Percentiles rank a stretch among this genome's conserved stretches.
phyloP scores from a whole-genome alignment of 2,797 vertebrate species.

The Takifugu rubripes region DNA sequence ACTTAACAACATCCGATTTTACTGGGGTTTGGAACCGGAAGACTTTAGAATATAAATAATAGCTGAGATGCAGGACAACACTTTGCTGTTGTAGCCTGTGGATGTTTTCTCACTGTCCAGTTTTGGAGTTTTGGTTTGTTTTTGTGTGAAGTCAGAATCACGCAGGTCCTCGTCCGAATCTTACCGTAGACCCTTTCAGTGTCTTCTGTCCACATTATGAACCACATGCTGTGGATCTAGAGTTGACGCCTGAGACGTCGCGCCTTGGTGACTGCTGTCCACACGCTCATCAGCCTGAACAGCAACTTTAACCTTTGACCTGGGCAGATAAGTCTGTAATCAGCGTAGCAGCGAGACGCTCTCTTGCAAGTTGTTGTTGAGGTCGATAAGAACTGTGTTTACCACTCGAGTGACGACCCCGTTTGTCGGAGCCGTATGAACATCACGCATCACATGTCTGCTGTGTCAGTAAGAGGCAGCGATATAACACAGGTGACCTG shows the following conservation, averaged over 20 bases:
- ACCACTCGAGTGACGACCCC: conserved; percentile 7
- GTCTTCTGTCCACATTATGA: no score
- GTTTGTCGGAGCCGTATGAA: not conserved
- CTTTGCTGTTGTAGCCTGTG: no score
- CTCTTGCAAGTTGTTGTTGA: conserved; percentile 6
- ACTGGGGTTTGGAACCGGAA: no score
- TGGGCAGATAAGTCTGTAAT: conserved; percentile 38
- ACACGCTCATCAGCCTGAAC: conserved; percentile 11
- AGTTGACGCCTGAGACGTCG: not conserved
- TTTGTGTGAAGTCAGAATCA: no score
- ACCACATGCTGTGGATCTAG: not conserved
- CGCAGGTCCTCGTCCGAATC: no score
- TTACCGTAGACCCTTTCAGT: no score
- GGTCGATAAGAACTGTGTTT: conserved; percentile 27
- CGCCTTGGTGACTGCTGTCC: not conserved
- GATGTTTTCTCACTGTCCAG: no score
- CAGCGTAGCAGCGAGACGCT: not conserved
- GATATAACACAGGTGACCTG: conserved; percentile 3
- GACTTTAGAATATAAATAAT: no score
- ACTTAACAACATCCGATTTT: no score
- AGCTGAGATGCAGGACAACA: no score
- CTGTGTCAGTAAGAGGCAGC: not conserved
- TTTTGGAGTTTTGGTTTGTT: no score
- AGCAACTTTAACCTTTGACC: conserved; percentile 39
- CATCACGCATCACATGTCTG: conserved; percentile 33